phyloP scores from a whole-genome alignment of 2,113 vertebrate species.

The Entomyzon cyanotis region DNA sequence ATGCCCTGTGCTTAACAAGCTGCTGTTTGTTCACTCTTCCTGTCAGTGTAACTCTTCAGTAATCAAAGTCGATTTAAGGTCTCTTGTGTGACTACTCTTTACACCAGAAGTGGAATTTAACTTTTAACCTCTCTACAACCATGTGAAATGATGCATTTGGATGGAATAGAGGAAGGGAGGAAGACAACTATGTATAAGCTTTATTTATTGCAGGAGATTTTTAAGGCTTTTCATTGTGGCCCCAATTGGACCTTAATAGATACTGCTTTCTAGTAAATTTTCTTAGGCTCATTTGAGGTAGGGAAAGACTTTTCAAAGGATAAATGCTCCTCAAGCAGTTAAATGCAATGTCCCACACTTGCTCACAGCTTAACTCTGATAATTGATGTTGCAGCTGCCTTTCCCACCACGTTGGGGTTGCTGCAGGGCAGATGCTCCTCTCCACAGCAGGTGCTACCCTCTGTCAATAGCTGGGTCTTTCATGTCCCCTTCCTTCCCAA shows the following conservation, averaged over 20 bases:
- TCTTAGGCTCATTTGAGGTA: background rate
- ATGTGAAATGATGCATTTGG: background rate
- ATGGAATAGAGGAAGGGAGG: background rate
- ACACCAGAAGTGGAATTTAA: background rate
- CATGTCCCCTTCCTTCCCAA: background rate
- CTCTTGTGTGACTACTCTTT: background rate
- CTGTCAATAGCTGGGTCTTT: background rate
- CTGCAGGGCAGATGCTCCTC: background rate
- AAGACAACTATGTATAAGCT: background rate
- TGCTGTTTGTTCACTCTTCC: background rate
- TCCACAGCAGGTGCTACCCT: background rate
- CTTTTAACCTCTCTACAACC: background rate
- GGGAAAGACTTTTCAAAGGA: background rate
- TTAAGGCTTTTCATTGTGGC: background rate
- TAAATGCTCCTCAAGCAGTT: background rate
- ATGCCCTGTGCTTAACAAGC: background rate
- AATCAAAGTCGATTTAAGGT: background rate
- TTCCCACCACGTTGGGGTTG: background rate
- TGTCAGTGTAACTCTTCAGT: background rate
- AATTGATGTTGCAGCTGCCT: conserved; percentile 24
- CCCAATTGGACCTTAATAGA: background rate
- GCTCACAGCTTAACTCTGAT: background rate
- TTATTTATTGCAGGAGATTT: background rate
- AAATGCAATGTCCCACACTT: background rate
- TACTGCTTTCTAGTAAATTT: background rate